These are phyloP conservation scores for Aleiodes testaceus DNA, from an alignment of 2,888 invertebrate species.

Conservation along the genomic window DNA sequence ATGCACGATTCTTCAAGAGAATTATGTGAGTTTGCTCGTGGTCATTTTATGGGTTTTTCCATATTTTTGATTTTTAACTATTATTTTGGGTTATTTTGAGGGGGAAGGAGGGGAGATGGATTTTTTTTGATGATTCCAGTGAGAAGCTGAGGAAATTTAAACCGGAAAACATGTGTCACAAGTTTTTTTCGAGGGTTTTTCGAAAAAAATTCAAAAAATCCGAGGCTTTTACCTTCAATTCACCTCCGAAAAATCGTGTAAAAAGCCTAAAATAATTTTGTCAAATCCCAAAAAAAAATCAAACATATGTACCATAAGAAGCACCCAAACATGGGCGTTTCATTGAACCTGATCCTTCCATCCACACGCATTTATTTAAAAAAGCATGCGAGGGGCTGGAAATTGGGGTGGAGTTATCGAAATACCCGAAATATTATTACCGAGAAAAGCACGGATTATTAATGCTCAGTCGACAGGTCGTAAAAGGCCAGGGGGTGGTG, in stretches of 20 bases:
- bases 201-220: too few species aligned
- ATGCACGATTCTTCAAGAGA: neutral
- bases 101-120: too few species aligned
- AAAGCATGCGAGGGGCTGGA: neutral
- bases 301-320: neutral
- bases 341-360: slow-evolving; percentile 29
- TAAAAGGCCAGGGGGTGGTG: slow-evolving; percentile 57
- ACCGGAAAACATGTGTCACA: too few species aligned
- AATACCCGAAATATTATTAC: slow-evolving; percentile 56
- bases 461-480: slow-evolving; percentile 66
- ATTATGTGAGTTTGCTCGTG: too few species aligned
- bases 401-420: slow-evolving; percentile 48
- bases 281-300: neutral
- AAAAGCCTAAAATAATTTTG: too few species aligned
- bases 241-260: too few species aligned
- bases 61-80: slow-evolving; percentile 7
- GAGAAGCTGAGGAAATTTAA: too few species aligned
- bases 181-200: neutral
- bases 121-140: too few species aligned
- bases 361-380: slow-evolving; percentile 6
- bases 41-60: too few species aligned
- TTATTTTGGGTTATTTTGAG: too few species aligned
- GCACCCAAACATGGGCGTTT: slow-evolving; percentile 42
- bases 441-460: slow-evolving; percentile 59
- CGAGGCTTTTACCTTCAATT: too few species aligned